A percentile compares a stretch with the other conserved stretches of the same genome.
phyloP scores from a whole-genome alignment of 2,113 vertebrate genomes.

The Amblyopsis rosae region DNA sequence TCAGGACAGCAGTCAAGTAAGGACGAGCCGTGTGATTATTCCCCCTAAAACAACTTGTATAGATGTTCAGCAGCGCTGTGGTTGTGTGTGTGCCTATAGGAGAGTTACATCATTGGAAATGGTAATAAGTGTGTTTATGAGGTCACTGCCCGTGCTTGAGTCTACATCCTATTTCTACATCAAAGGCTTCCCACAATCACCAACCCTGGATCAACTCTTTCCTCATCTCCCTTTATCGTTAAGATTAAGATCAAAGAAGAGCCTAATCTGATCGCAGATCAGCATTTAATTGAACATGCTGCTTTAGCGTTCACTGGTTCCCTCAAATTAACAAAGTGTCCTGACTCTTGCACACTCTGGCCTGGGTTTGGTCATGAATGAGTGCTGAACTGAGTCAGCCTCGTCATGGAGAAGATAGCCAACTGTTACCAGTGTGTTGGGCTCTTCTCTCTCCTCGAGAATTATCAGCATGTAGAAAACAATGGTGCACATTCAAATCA shows the following conservation, averaged over 20 bases:
- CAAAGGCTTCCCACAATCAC: slow-evolving; percentile 51
- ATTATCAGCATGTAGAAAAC: no score
- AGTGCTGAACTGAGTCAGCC: not conserved
- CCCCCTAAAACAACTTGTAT: slow-evolving; percentile 22
- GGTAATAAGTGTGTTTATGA: slow-evolving; percentile 42
- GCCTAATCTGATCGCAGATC: slow-evolving; percentile 58
- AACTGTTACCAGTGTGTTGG: not conserved
- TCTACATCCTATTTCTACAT: slow-evolving; percentile 40
- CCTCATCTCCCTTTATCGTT: slow-evolving; percentile 55
- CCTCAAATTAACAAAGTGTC: slow-evolving; percentile 3
- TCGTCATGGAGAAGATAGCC: not conserved
- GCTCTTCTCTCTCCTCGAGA: slow-evolving; percentile 1
- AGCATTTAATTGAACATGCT: slow-evolving; percentile 42
- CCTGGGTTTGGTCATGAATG: not conserved
- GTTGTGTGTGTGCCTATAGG: not conserved
- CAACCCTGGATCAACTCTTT: slow-evolving; percentile 56
- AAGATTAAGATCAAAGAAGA: slow-evolving; percentile 61
- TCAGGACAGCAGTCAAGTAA: slow-evolving; percentile 36
- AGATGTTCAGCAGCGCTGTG: slow-evolving; percentile 1
- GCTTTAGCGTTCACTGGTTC: slow-evolving; percentile 21
- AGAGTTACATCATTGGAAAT: slow-evolving; percentile 53
- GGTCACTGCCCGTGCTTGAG: slow-evolving; percentile 41
- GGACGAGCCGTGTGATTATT: slow-evolving; percentile 18
- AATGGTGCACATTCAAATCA: no score
- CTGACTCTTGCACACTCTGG: not conserved